These are phyloP conservation scores for Adoxophyes honmai DNA, from an alignment of 1,140 invertebrate genomes.

Conservation along the genomic window DNA sequence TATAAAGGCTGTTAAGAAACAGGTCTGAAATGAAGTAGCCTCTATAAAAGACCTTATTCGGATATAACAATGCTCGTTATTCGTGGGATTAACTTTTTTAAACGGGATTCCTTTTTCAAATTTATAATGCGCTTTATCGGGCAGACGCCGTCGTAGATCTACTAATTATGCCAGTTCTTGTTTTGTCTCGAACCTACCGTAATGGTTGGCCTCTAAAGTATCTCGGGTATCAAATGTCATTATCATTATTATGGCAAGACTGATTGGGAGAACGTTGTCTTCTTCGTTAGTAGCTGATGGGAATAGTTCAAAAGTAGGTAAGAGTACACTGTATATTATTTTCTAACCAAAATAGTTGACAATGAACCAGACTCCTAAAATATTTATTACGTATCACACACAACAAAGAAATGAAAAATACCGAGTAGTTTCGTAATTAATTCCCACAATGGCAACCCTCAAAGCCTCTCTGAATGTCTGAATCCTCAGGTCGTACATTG, in stretches of 20 bases:
- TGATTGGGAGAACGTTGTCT: not conserved
- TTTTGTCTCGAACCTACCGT: slow-evolving; percentile 13
- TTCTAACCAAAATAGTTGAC: too few relatives aligned
- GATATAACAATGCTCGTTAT: slow-evolving; percentile 13
- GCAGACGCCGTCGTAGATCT: slow-evolving; percentile 39
- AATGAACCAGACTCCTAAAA: not conserved
- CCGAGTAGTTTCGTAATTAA: slow-evolving; percentile 47
- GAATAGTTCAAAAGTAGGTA: not conserved
- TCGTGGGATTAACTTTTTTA: slow-evolving; percentile 32
- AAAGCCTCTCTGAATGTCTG: slow-evolving; percentile 34
- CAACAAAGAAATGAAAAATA: slow-evolving; percentile 37
- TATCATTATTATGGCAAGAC: not conserved
- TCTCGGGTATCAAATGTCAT: slow-evolving; percentile 10
- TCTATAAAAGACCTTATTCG: slow-evolving; percentile 13
- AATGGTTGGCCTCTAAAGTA: slow-evolving; percentile 5
- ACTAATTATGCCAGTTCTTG: slow-evolving; percentile 42
- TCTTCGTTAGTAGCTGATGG: not conserved
- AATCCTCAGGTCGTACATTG: slow-evolving; percentile 48
- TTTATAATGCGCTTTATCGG: slow-evolving; percentile 50
- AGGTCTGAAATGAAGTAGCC: slow-evolving; percentile 11
- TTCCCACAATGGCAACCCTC: slow-evolving; percentile 33
- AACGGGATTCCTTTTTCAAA: slow-evolving; percentile 53
- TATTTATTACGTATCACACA: not conserved
- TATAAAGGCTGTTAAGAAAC: slow-evolving; percentile 10
- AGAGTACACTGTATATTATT: too few relatives aligned